Conservation (phyloP, 2,797 vertebrate species). For the Ibycter americanus region DNA sequence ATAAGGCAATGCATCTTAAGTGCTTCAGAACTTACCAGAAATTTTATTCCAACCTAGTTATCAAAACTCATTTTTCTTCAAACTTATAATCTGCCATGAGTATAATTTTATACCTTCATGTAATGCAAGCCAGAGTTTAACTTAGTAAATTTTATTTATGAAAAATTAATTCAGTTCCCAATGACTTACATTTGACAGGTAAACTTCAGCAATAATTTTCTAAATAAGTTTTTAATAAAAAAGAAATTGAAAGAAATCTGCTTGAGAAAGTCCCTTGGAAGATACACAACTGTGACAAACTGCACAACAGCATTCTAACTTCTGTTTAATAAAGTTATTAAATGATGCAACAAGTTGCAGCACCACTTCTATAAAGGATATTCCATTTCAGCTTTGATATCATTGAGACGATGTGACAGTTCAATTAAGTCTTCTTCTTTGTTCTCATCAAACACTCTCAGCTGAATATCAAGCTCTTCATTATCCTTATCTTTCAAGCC, state of each 20-base stretch:
- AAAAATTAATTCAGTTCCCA: background rate
- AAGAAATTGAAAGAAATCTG: background rate
- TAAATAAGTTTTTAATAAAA: background rate
- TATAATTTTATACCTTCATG: background rate
- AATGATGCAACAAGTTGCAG: background rate
- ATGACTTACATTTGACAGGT: background rate
- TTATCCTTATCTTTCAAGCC: slow-evolving; percentile 92
- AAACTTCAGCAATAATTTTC: background rate
- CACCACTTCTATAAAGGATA: slow-evolving; percentile 87
- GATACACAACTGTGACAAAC: background rate
- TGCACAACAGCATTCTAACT: background rate
- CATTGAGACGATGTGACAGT: slow-evolving; percentile 92
- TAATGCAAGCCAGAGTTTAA: background rate
- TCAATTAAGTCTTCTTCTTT: slow-evolving; percentile 97
- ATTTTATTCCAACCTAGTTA: background rate
- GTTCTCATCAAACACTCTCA: slow-evolving; percentile 98
- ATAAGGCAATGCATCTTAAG: background rate
- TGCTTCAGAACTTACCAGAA: background rate
- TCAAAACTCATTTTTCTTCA: background rate
- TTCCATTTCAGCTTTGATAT: slow-evolving; percentile 98
- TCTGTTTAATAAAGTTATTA: background rate
- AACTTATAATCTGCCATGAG: background rate
- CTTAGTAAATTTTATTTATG: background rate
- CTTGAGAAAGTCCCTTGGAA: background rate
- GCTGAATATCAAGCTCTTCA: slow-evolving; percentile 97